Base-by-base conservation (phyloP, 2,888 invertebrate genomes). In the Spilosoma lubricipeda region DNA sequence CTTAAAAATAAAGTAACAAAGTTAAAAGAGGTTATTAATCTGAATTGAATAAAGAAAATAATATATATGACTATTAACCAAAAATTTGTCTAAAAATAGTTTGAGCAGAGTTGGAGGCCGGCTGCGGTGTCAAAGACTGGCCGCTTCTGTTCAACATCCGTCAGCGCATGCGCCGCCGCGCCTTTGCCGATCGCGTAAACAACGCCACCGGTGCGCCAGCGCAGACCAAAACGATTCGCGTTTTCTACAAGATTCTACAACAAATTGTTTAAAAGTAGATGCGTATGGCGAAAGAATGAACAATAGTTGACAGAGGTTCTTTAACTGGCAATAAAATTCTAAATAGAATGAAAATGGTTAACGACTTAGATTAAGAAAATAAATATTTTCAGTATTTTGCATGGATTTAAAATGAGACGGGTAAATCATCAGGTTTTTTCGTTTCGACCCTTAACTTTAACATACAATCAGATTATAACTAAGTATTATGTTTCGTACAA, bases 121-220 rank as follows among this genome's bases (percentile, higher is more conserved):
- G 86, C 87, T 85, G 86, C 85, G 90, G 93, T 94, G 94, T 94
- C 94, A 94, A 93, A 93, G 91, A 91, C 89, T 91, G 91, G 83
- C 88, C 86, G 90, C 86, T 87, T 87, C 89, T 94, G 94, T 88
- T 91, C 87, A 86, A 85, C 90, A 91, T 94, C 94, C 87, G 90
- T 94, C 94, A 92, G 88, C 94, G 89, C 88, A 83, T 77, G 83
- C 85, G 88, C 72, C 45, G 75, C 78, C 71, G 64, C 71, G 72
- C 71, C 33, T 52, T 66, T 81, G 78, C 78, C 74, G 88, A 84
- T 91, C 91, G 90, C 92, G 93, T 95, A 95, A 95, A 95, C 95
- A 94, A 80, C 83, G 86, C 80, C 85, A 80, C 86, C 84, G 83
- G 84, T 85, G 86, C 84, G 81, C 83, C 82, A 78, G 81, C 84